Percentiles rank a stretch among this genome's conserved stretches.
phyloP scores from a whole-genome alignment of 2,113 vertebrate species.

The Hippolais icterina region DNA sequence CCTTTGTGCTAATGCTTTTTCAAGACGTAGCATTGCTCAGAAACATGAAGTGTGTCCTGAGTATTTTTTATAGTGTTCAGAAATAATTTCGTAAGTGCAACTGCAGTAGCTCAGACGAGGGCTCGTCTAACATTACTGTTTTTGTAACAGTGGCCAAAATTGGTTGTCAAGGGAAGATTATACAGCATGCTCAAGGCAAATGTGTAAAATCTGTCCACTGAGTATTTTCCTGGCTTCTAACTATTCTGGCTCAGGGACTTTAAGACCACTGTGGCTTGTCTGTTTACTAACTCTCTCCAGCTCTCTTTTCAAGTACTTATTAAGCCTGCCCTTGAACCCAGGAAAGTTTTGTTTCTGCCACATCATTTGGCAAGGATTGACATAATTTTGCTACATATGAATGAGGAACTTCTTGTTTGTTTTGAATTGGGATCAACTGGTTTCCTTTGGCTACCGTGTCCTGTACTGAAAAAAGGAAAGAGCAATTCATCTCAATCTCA shows the following conservation, averaged over 20 bases:
- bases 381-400: background rate
- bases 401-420: background rate
- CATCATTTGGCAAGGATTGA: background rate
- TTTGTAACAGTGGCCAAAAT: background rate
- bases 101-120: background rate
- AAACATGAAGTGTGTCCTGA: background rate
- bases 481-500: background rate
- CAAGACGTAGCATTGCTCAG: background rate
- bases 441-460: background rate
- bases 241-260: background rate
- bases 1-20: background rate
- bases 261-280: background rate
- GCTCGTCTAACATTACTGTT: background rate
- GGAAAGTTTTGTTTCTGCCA: background rate
- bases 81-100: background rate
- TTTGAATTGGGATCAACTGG: background rate
- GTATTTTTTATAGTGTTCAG: background rate
- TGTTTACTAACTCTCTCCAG: background rate
- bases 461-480: background rate
- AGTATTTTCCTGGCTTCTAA: background rate
- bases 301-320: background rate
- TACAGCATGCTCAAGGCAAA: background rate
- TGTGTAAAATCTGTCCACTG: background rate
- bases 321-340: background rate
- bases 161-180: background rate